Base-by-base conservation (phyloP, 2,888 invertebrate species). In the Pelosia muscerda region DNA sequence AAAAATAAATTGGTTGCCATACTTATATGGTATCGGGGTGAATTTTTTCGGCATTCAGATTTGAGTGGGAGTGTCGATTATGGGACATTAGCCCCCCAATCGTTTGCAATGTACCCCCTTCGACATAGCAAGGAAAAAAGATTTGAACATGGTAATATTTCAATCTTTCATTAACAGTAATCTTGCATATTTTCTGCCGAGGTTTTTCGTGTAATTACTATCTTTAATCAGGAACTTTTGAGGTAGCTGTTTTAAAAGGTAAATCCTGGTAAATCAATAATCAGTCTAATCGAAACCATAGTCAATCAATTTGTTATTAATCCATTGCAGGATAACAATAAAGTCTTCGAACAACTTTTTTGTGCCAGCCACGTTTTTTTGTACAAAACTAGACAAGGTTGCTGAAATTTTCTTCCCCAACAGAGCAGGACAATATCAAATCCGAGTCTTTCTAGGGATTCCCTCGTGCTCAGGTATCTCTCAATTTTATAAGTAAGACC, bases 71-170 rank as follows among this genome's bases (percentile, higher is more conserved):
- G 75, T 78, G 76, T 76, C 76, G 71, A 78, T 78, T 75, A 71
- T 75, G 68, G 69, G 62, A 71, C 75, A 78, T 78, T 78, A 78
- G 78, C 66, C 76, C 59, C 72, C 75, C 71, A 75, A 78, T 75
- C 76, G 75, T 70, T 71, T 63, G 31, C 61, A 28, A 67, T 73
- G 58, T 74, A 9, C n/a, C 49, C 49, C 49, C 49, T 49, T 0
- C 74, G 67, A 61, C 63, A 68, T 65, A 65, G 59, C 42, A 64
- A 34, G 26, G 67, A 58, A 66, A 69, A 70, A 26, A 26, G 38
- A 62, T 72, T 65, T 64, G 26, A 15, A 55, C 49, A 73, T 10
- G 10, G 2, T 26, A 63, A 61, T 31, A 61, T 73, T 68, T 69
- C 59, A 56, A 65, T 55, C 28, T 9, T 42, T 49, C 49, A 49